phyloP scores from a whole-genome alignment of 2,113 vertebrate species.

The Callipepla squamata region DNA sequence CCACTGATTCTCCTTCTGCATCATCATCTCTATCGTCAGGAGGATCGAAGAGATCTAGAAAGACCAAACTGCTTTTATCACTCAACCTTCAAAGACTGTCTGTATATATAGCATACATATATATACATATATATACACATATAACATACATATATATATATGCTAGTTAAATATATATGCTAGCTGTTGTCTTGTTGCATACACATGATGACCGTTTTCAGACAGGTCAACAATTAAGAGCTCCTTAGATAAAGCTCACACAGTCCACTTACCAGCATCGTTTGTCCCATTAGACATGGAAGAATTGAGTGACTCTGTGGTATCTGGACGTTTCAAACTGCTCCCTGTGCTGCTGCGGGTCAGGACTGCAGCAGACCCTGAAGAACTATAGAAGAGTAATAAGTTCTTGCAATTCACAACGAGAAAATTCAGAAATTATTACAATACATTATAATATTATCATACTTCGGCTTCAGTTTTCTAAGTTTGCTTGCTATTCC shows the following conservation, averaged over 20 bases:
- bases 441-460: neutral
- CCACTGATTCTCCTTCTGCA: conserved; percentile 92
- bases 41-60: conserved; percentile 90
- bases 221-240: neutral
- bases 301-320: conserved; percentile 94
- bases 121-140: too few species aligned
- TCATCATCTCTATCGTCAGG: conserved; percentile 94
- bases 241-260: accelerated
- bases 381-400: conserved; percentile 76
- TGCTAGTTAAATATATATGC: too few species aligned
- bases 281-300: conserved; percentile 98
- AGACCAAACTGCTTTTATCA: neutral
- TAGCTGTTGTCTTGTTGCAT: too few species aligned
- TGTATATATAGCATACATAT: neutral
- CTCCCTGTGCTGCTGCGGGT: conserved; percentile 85
- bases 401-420: neutral
- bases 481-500: neutral
- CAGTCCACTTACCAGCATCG: conserved; percentile 84
- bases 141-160: too few species aligned
- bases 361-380: conserved; percentile 81
- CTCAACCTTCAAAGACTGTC: neutral
- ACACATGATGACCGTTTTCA: neutral
- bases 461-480: neutral
- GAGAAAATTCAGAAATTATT: neutral
- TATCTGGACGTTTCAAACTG: conserved; percentile 90